These are phyloP conservation scores for Gandaritis pyraliata DNA, from an alignment of 2,888 invertebrate genomes.

Conservation along the genomic window DNA sequence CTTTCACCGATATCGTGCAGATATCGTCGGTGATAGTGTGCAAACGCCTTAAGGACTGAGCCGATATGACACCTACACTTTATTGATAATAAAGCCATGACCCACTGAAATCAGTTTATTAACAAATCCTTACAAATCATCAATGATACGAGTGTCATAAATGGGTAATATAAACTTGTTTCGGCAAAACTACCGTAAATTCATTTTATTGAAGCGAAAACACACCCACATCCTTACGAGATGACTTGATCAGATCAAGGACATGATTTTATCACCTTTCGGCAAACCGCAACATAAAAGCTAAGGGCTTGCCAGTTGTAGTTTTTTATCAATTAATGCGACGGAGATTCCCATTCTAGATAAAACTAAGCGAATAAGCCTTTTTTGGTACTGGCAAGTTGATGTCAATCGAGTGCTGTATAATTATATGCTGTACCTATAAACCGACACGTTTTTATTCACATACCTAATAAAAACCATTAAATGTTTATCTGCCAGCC, in stretches of 20 bases:
- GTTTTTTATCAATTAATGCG: conserved; percentile 21
- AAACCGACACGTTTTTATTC: no score
- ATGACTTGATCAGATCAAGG: conserved; percentile 21
- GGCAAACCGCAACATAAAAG: conserved; percentile 14
- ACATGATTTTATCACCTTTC: background rate
- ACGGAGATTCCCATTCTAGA: conserved; percentile 18
- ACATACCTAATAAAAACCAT: no score
- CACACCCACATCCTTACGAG: conserved; percentile 27
- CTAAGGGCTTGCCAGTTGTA: conserved; percentile 9
- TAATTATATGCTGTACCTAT: background rate
- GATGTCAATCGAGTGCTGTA: conserved; percentile 3
- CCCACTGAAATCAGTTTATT: background rate
- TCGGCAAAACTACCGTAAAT: conserved; percentile 28
- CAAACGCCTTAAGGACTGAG: no score
- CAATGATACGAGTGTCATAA: conserved; percentile 18
- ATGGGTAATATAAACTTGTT: conserved; percentile 23
- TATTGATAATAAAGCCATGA: conserved; percentile 8
- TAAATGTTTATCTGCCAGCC: no score
- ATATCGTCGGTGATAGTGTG: no score
- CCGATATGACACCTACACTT: no score
- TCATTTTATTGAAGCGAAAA: conserved; percentile 27
- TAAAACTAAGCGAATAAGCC: conserved; percentile 19
- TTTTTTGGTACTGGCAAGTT: conserved; percentile 16
- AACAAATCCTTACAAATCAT: conserved; percentile 13
- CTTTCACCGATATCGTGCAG: no score